Conservation (phyloP, 1,140 invertebrate genomes). For the Lordiphosa stackelbergi region DNA sequence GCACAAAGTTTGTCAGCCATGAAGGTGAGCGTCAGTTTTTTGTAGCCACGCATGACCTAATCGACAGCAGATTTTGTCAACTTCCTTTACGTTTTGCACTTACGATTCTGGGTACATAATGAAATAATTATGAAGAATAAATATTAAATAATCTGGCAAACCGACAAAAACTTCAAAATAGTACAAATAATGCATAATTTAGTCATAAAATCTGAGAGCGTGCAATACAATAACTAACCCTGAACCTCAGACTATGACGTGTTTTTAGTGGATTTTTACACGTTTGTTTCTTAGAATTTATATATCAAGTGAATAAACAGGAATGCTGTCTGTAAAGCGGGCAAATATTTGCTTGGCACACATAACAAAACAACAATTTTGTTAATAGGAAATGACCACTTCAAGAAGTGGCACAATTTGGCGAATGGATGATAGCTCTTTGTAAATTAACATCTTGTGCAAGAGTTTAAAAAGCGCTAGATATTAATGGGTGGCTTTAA, state of each 20-base stretch:
- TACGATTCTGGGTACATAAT: conserved; percentile 34
- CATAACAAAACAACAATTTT: not conserved
- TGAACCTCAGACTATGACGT: conserved; percentile 61
- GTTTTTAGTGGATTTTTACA: conserved; percentile 62
- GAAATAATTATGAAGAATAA: conserved; percentile 72
- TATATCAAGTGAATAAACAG: conserved; percentile 9
- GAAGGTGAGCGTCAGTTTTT: conserved; percentile 48
- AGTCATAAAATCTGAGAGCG: conserved; percentile 31
- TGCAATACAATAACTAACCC: conserved; percentile 65
- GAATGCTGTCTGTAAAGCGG: conserved; percentile 16
- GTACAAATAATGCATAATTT: conserved; percentile 69
- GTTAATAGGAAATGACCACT: not conserved
- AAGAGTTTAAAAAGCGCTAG: conserved; percentile 59
- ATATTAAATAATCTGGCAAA: conserved; percentile 61
- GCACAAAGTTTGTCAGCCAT: conserved; percentile 59
- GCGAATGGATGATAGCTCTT: conserved; percentile 19
- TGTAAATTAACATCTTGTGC: conserved; percentile 41
- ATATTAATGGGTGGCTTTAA: conserved; percentile 52
- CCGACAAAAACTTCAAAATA: conserved; percentile 50
- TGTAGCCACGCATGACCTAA: conserved; percentile 63
- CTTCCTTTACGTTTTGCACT: conserved; percentile 43
- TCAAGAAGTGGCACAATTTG: conserved; percentile 10
- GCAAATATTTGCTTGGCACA: conserved; percentile 33
- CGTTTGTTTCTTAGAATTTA: conserved; percentile 54
- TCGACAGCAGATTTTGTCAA: conserved; percentile 67